Evolutionary conservation across 2,797 vertebrate species (phyloP).

Genomic region (Eutrigla gurnardus): DNA sequence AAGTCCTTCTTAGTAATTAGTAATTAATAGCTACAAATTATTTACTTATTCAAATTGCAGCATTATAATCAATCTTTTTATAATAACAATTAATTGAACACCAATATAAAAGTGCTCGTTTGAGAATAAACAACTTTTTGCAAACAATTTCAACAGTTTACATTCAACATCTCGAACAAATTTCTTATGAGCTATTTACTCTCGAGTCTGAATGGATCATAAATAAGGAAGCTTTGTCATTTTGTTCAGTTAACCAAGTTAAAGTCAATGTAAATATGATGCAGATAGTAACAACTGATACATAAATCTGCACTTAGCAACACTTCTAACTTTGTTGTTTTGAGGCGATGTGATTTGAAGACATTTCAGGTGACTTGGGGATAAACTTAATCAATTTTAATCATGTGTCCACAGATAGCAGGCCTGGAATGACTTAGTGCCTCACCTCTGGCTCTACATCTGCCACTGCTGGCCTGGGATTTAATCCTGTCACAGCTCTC

Average conservation of each 20-base stretch:
- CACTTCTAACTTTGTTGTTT: neutral
- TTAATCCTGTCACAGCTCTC: conserved; percentile 33
- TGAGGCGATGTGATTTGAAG: conserved; percentile 5
- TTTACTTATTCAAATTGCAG: neutral
- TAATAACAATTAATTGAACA: neutral
- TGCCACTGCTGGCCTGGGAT: conserved; percentile 16
- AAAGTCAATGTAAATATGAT: neutral
- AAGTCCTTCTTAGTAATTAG: neutral
- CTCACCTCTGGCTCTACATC: conserved; percentile 27
- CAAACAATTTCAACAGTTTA: too few relatives aligned
- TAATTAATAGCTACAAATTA: neutral
- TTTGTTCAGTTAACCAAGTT: neutral
- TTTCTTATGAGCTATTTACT: neutral
- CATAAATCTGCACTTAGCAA: neutral
- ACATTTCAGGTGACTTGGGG: conserved; percentile 8
- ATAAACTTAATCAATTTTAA: conserved; percentile 24
- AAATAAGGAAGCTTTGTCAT: neutral
- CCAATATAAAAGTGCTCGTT: neutral
- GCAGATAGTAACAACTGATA: neutral
- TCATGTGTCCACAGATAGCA: conserved; percentile 14
- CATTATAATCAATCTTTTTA: neutral
- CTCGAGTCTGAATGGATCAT: neutral
- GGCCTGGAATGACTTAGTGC: conserved; percentile 18
- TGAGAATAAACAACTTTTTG: too few relatives aligned
- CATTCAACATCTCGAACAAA: neutral